phyloP scores from a whole-genome alignment of 2,797 vertebrate species.

The Gila robusta region DNA sequence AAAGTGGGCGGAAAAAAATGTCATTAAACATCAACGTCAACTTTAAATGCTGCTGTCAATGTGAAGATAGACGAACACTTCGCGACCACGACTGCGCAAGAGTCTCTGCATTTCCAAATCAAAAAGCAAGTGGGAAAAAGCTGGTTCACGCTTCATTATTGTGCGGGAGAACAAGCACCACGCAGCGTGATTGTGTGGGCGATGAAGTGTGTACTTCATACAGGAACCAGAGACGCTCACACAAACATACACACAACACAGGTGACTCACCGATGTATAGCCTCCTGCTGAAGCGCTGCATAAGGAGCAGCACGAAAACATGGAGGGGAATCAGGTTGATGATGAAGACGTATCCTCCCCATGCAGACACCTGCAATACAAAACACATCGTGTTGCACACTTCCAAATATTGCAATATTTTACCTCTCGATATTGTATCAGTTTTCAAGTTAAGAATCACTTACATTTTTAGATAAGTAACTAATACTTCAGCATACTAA shows the following conservation, averaged over 20 bases:
- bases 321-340: constrained; percentile 98
- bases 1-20: constrained; percentile 46
- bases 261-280: constrained; percentile 92
- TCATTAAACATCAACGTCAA: constrained; percentile 36
- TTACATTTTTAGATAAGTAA: not conserved
- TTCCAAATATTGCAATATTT: not conserved
- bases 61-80: not conserved
- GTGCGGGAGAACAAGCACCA: not conserved
- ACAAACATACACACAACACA: constrained; percentile 24
- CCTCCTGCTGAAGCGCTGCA: constrained; percentile 94
- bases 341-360: constrained; percentile 98
- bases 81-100: not conserved
- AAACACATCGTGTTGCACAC: constrained; percentile 22
- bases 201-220: constrained; percentile 33
- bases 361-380: constrained; percentile 89
- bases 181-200: constrained; percentile 30
- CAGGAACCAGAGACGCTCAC: not conserved
- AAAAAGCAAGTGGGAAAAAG: not conserved
- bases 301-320: constrained; percentile 92
- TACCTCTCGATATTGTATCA: not conserved
- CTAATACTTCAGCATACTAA: no score
- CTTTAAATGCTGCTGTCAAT: constrained; percentile 41
- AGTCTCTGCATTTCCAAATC: not conserved
- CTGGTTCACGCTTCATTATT: constrained; percentile 36
- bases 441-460: not conserved